Evolutionary conservation across 1,140 invertebrate genomes (phyloP).

Genomic region (Berghia stephanieae): DNA sequence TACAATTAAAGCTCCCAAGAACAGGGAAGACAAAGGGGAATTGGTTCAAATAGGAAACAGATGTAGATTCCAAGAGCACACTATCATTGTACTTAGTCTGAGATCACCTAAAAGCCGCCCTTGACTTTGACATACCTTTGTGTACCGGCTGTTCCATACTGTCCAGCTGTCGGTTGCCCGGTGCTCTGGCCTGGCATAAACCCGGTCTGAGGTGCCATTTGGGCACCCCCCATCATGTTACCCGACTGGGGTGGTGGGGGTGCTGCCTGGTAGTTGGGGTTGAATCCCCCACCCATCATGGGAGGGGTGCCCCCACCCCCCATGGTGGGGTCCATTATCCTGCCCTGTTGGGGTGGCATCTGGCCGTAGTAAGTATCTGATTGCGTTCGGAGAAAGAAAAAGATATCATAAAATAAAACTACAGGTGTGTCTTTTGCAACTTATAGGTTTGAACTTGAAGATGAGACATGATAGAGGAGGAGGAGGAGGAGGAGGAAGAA

Average conservation of each 20-base stretch:
- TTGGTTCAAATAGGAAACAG: too few species aligned
- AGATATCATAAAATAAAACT: background rate
- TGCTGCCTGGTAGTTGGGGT: slow-evolving; percentile 51
- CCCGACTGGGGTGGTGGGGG: slow-evolving; percentile 50
- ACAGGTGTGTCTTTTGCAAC: background rate
- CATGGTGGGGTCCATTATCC: slow-evolving; percentile 52
- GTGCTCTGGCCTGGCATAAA: slow-evolving; percentile 69
- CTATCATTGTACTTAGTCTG: too few species aligned
- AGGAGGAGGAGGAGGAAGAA: background rate
- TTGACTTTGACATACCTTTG: slow-evolving; percentile 21
- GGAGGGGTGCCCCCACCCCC: slow-evolving; percentile 37
- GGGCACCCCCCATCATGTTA: slow-evolving; percentile 66
- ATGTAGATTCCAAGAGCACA: too few species aligned
- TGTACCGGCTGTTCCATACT: slow-evolving; percentile 36
- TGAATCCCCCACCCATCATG: slow-evolving; percentile 59
- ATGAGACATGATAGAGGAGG: background rate
- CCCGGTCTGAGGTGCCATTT: slow-evolving; percentile 64
- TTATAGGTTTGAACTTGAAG: background rate
- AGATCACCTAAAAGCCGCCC: too few species aligned
- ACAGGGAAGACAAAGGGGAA: too few species aligned
- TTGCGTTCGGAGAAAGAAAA: slow-evolving; percentile 27
- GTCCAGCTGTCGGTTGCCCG: slow-evolving; percentile 43
- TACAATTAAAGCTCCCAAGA: too few species aligned
- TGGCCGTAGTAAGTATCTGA: slow-evolving; percentile 41
- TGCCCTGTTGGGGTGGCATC: slow-evolving; percentile 41